Evolutionary conservation across 2,797 vertebrate genomes (phyloP), one percentile per base, ranked within the genome.

Genomic region (Holocentrus rufus): DNA sequence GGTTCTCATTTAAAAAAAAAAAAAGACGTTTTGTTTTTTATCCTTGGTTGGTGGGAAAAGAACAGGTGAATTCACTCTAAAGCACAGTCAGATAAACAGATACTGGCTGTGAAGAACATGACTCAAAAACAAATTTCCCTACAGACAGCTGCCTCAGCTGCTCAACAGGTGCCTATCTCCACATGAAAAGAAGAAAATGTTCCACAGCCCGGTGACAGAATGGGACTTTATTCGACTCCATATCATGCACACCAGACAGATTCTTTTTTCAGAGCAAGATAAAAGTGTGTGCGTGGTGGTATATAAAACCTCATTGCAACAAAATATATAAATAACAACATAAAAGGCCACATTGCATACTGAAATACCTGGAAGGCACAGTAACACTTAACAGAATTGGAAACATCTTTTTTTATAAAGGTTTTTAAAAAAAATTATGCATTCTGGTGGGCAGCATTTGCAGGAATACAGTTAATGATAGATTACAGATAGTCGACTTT

Each of bases 41-140:
- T 87, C 77, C 30, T 10, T 27, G 47, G 18, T 50, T 50, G 1
- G 52, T 89, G 88, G 64, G 84, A 87, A 89, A 82, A 42, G 11
- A 64, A 44, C 88, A 89, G 79, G 42, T 89, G 83, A 9, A 20
- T 65, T 50, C 17, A 59, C 3, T 11, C 9, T 15, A 25, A 65
- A 23, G 4, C n/a, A 65, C 69, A 62, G 49, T 74, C 8, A 36
- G 22, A 65, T 10, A 23, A 44, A 57, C 46, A 50, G 9, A n/a
- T 53, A 53, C 27, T 56, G 54, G 30, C 62, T 73, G 82, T 69
- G 18, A 56, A 68, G 31, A 46, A 15, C 7, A 3, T 22, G 36
- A 63, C 31, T 62, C 39, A 39, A 54, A 55, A 49, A 74, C 20
- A 84, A 30, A 61, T 30, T 56, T 79, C 47, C 67, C 66, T 20